Conservation (phyloP, 1,140 invertebrate genomes). For the Melanaphis sacchari region DNA sequence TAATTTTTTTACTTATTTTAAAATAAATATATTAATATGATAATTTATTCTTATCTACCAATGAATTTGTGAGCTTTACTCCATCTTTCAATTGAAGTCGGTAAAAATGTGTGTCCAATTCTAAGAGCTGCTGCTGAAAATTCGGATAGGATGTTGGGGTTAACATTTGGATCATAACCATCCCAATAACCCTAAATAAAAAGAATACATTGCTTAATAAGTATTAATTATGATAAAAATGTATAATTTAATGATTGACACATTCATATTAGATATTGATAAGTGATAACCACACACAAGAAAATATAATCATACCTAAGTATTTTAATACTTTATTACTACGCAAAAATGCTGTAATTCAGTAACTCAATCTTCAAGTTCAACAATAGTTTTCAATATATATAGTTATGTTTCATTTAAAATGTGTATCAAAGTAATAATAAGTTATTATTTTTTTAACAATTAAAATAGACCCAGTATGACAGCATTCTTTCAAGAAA, state of each 20-base stretch:
- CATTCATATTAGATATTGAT: no score
- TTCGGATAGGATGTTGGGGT: slow-evolving; percentile 72
- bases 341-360: no score
- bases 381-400: no score
- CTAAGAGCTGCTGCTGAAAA: slow-evolving; percentile 84
- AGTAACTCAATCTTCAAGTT: no score
- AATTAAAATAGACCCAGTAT: background rate
- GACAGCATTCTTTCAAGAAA: background rate
- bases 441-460: background rate
- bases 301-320: no score
- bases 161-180: slow-evolving; percentile 74
- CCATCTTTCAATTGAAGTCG: slow-evolving; percentile 66
- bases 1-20: background rate
- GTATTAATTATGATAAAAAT: background rate
- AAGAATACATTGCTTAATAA: background rate
- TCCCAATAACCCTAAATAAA: slow-evolving; percentile 81
- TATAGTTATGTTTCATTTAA: no score
- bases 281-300: no score
- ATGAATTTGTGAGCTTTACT: slow-evolving; percentile 92
- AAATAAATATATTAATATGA: background rate
- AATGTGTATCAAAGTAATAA: background rate
- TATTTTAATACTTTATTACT: no score
- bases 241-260: no score
- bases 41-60: slow-evolving; percentile 66
- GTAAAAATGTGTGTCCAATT: slow-evolving; percentile 85